Conservation (phyloP, 2,113 vertebrate species). For the Lontra canadensis region DNA sequence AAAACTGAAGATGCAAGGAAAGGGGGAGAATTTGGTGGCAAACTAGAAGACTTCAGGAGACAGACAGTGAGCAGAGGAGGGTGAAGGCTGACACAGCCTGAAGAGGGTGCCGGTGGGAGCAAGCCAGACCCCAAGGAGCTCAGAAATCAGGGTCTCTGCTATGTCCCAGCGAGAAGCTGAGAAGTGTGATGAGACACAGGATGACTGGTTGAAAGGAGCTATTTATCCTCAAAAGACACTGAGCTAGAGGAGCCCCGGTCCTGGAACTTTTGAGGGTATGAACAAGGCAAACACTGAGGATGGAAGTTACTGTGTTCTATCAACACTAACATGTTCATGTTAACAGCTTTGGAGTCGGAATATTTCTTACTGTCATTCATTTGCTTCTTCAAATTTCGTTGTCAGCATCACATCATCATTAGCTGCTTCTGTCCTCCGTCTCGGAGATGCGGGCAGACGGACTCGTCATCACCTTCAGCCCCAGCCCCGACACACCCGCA, state of each 20-base stretch:
- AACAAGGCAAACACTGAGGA: neutral
- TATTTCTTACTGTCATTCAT: neutral
- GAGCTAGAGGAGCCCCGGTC: neutral
- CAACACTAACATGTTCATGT: neutral
- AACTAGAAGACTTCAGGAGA: neutral
- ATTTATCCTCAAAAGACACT: neutral
- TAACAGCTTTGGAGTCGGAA: neutral
- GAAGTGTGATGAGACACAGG: neutral
- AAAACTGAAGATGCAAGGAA: neutral
- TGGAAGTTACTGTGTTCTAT: neutral
- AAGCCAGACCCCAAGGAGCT: neutral
- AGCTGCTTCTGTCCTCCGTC: neutral
- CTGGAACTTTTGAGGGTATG: neutral
- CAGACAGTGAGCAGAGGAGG: neutral
- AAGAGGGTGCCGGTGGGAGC: neutral
- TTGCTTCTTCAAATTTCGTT: neutral
- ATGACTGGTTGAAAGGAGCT: neutral
- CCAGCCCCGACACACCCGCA: neutral
- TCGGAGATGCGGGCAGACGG: neutral
- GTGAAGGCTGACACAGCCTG: neutral
- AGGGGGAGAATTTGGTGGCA: neutral
- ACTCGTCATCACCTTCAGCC: neutral
- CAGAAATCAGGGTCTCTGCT: neutral
- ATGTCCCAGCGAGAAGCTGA: neutral
- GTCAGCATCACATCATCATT: neutral